These are phyloP conservation scores for Oncorhynchus mykiss DNA, from an alignment of 2,113 vertebrate species.

Conservation along the genomic window DNA sequence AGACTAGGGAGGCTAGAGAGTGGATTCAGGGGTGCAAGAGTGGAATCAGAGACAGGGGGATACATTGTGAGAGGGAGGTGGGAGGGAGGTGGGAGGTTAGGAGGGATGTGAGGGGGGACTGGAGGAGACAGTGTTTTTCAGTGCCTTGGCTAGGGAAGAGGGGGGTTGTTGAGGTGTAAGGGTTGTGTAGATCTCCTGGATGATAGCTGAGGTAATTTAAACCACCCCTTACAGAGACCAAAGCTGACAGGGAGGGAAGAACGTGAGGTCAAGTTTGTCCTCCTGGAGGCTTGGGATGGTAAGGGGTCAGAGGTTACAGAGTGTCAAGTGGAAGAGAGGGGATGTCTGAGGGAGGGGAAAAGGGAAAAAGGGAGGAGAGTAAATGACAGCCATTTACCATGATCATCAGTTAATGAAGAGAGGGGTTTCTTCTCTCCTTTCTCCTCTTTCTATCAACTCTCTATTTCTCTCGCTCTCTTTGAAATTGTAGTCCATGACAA, in stretches of 20 bases:
- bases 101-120: neutral
- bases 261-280: conserved; percentile 54
- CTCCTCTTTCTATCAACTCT: neutral
- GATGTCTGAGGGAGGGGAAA: neutral
- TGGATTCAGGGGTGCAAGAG: neutral
- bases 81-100: neutral
- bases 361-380: neutral
- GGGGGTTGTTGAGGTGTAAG: neutral
- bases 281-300: conserved; percentile 26
- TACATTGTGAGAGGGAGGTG: neutral
- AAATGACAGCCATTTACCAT: conserved; percentile 28
- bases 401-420: conserved; percentile 48
- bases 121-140: neutral
- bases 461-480: neutral
- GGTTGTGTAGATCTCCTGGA: neutral
- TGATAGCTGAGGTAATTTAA: neutral
- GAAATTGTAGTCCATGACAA: neutral
- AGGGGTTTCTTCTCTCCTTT: conserved; percentile 25
- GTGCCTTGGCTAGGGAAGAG: neutral
- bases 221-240: neutral
- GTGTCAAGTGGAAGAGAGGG: conserved; percentile 33
- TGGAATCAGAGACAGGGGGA: neutral
- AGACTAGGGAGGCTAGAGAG: too few species aligned
- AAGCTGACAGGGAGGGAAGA: neutral
- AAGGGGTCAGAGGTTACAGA: conserved; percentile 35